Conservation (phyloP, 2,113 vertebrate species). For the Eleginops maclovinus region DNA sequence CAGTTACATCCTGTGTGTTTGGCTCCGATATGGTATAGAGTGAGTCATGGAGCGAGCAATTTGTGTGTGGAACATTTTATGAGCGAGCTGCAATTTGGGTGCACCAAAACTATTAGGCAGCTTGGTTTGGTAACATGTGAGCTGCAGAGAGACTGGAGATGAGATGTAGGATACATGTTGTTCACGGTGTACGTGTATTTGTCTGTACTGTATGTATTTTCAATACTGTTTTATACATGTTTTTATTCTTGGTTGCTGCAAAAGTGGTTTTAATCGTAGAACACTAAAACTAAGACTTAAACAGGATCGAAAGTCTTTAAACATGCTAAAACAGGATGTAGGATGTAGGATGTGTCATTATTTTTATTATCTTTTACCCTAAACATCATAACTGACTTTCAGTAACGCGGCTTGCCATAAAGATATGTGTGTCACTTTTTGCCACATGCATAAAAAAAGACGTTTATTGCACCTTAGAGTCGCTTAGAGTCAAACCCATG, state of each 20-base stretch:
- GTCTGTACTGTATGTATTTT: background rate
- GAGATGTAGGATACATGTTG: background rate
- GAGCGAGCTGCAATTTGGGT: conserved; percentile 75
- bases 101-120: conserved; percentile 72
- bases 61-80: conserved; percentile 77
- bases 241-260: background rate
- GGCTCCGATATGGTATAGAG: conserved; percentile 58
- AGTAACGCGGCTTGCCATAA: too few species aligned
- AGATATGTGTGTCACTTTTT: background rate
- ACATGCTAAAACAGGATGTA: too few species aligned
- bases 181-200: background rate
- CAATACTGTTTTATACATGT: background rate
- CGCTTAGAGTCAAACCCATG: background rate
- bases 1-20: conserved; percentile 62
- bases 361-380: background rate
- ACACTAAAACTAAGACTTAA: background rate
- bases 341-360: background rate
- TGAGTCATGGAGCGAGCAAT: conserved; percentile 75
- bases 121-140: conserved; percentile 43
- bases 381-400: too few species aligned
- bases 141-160: conserved; percentile 24
- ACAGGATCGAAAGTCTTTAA: too few species aligned
- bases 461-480: background rate
- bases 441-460: background rate
- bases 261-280: background rate